phyloP scores from a whole-genome alignment of 2,888 invertebrate genomes.

The Ferdinandea cuprea region DNA sequence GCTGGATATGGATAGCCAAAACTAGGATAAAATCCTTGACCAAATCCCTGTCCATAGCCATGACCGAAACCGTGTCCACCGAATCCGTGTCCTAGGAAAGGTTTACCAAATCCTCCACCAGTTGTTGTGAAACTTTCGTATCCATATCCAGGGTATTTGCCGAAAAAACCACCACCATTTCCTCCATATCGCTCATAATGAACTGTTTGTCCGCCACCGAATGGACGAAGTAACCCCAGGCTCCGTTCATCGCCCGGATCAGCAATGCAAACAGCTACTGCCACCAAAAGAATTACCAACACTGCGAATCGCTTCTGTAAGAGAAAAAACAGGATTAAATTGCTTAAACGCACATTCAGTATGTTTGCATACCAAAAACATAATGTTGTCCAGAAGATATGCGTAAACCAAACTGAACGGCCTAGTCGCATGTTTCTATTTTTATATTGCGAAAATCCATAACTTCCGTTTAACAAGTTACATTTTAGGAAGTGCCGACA shows the following conservation, averaged over 20 bases:
- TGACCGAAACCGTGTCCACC: constrained; percentile 29
- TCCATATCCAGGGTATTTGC: constrained; percentile 44
- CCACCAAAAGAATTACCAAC: neutral
- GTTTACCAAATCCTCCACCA: constrained; percentile 47
- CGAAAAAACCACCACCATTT: constrained; percentile 21
- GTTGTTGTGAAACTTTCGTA: constrained; percentile 45
- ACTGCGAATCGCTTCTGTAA: neutral
- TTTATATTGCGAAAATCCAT: constrained; percentile 39
- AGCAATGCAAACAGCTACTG: constrained; percentile 1
- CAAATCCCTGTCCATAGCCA: constrained; percentile 17
- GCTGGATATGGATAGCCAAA: constrained; percentile 20
- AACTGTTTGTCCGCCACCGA: constrained; percentile 23
- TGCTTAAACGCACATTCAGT: neutral
- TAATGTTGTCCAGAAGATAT: constrained; percentile 10
- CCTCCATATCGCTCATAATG: constrained; percentile 52
- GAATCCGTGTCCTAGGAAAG: constrained; percentile 34
- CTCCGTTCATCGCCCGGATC: constrained; percentile 41
- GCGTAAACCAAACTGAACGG: constrained; percentile 7
- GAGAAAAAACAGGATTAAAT: neutral
- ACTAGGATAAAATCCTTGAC: constrained; percentile 24
- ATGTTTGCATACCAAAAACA: constrained; percentile 2
- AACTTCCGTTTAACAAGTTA: constrained; percentile 53
- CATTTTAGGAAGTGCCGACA: constrained; percentile 8
- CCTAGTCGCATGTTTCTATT: neutral
- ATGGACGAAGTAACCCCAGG: constrained; percentile 45